phyloP scores from a whole-genome alignment of 2,888 invertebrate genomes.

The Heliconius erato region DNA sequence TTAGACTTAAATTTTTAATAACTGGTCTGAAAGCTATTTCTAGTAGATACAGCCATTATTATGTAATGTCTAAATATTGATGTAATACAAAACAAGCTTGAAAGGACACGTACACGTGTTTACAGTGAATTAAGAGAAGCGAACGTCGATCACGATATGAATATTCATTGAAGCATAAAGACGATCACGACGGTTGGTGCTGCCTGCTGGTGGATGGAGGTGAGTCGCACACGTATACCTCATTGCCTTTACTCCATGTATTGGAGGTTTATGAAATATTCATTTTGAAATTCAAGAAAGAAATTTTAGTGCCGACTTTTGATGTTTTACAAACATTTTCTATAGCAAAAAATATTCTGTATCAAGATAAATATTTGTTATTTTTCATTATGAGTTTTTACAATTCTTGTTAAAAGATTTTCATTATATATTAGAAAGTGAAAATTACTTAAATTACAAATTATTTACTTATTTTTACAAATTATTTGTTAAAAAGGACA shows the following conservation, averaged over 20 bases:
- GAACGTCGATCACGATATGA: constrained; percentile 76
- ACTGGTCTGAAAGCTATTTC: neutral
- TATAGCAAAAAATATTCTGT: neutral
- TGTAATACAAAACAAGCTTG: constrained; percentile 72
- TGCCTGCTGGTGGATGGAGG: constrained; percentile 36
- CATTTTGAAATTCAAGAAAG: constrained; percentile 1
- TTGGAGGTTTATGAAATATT: constrained; percentile 17
- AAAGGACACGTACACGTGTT: constrained; percentile 78
- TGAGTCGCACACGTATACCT: constrained; percentile 13
- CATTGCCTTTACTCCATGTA: constrained; percentile 10
- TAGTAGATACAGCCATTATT: constrained; percentile 22
- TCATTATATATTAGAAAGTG: no score
- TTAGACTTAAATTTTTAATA: neutral
- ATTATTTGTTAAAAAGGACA: no score
- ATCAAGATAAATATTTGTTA: no score
- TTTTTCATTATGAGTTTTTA: no score
- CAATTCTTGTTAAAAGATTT: no score
- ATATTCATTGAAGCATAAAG: constrained; percentile 70
- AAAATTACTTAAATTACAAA: no score
- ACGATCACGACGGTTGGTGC: constrained; percentile 40
- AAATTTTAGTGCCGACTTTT: constrained; percentile 1
- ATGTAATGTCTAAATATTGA: constrained; percentile 57
- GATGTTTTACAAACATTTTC: neutral
- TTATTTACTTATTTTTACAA: no score
- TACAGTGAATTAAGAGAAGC: constrained; percentile 75